Percentiles rank a stretch among this genome's conserved stretches.
These are phyloP conservation scores for Magallana nippona DNA, from an alignment of 2,888 invertebrate species.

Conservation along the genomic window DNA sequence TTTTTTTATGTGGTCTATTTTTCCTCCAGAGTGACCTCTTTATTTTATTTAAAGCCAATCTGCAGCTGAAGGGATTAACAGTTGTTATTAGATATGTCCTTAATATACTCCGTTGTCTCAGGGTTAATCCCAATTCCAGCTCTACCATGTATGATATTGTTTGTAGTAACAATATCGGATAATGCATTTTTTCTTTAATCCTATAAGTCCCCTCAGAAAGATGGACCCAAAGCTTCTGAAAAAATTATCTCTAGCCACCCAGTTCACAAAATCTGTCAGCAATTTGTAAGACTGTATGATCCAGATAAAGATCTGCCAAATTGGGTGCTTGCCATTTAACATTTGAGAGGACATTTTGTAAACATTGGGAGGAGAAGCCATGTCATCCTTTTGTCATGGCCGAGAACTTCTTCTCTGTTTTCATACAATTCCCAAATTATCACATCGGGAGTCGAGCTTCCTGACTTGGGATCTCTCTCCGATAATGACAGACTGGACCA, in stretches of 20 bases:
- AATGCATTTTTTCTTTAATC: background rate
- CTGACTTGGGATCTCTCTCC: background rate
- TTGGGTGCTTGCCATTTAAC: conserved; percentile 22
- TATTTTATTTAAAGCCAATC: background rate
- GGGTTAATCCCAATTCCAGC: background rate
- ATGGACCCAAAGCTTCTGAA: background rate
- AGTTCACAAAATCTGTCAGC: conserved; percentile 4
- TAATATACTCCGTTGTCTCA: background rate
- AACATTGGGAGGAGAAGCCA: background rate
- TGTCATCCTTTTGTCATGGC: conserved; percentile 9
- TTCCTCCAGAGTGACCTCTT: too few species aligned
- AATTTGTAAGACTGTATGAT: conserved; percentile 1
- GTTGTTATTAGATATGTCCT: background rate
- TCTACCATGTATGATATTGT: background rate
- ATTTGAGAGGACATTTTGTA: background rate
- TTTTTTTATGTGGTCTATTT: too few species aligned
- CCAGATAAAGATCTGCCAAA: background rate
- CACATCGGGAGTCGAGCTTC: background rate
- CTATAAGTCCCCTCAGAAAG: background rate
- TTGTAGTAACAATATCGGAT: background rate
- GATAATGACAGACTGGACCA: conserved; percentile 9
- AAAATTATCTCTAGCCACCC: background rate
- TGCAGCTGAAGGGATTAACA: background rate
- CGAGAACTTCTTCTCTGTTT: background rate
- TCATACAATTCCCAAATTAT: conserved; percentile 24